Conservation (phyloP, 2,113 vertebrate genomes). For the Spheniscus mendiculus region DNA sequence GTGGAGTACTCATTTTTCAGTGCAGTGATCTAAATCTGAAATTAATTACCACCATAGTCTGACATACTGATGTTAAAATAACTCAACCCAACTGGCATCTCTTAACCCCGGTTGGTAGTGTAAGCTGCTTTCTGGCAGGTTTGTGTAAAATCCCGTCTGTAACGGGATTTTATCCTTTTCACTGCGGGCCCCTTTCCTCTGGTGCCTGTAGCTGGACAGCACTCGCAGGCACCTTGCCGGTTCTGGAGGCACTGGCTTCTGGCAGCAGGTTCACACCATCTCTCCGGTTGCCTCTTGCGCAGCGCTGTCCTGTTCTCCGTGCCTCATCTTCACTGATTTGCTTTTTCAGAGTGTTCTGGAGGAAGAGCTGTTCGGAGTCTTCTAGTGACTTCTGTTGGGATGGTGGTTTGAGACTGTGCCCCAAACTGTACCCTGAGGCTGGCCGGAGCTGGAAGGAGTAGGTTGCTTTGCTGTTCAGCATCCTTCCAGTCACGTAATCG, state of each 20-base stretch:
- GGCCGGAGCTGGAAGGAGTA: background rate
- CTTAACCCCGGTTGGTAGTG: rapidly evolving
- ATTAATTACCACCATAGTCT: rapidly evolving
- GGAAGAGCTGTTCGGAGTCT: background rate
- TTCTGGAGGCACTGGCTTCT: rapidly evolving
- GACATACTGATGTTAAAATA: background rate
- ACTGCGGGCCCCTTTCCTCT: rapidly evolving
- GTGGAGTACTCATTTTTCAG: background rate
- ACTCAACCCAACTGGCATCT: background rate
- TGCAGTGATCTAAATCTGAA: background rate
- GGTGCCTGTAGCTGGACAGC: background rate
- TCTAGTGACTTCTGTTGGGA: background rate
- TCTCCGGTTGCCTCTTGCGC: too few relatives aligned
- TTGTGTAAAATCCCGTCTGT: rapidly evolving
- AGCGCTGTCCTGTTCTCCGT: background rate
- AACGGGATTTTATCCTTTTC: background rate
- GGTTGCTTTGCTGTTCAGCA: rapidly evolving
- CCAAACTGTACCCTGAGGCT: rapidly evolving
- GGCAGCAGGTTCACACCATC: background rate
- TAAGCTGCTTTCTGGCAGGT: background rate
- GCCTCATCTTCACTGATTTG: rapidly evolving
- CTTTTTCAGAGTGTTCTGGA: too few relatives aligned
- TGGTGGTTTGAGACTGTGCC: background rate
- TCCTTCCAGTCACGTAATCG: rapidly evolving
- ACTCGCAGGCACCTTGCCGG: rapidly evolving